These are phyloP conservation scores for Papilio protenor DNA, from an alignment of 2,888 invertebrate genomes.

Conservation along the genomic window DNA sequence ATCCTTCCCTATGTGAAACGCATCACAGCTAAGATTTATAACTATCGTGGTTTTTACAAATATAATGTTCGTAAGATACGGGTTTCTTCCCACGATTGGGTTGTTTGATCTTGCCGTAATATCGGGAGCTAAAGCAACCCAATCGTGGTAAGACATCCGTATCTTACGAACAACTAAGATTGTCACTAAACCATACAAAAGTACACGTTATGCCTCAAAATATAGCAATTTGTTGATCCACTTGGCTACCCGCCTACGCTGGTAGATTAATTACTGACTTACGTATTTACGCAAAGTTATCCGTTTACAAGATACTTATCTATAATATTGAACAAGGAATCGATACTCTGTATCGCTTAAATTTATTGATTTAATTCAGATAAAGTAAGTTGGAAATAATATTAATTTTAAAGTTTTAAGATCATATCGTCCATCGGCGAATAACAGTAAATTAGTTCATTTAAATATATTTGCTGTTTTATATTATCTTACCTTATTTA, in stretches of 20 bases:
- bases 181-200: slow-evolving; percentile 9
- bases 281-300: slow-evolving; percentile 48
- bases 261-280: slow-evolving; percentile 49
- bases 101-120: no score
- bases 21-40: no score
- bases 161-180: background rate
- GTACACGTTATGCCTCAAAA: slow-evolving; percentile 34
- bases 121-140: background rate
- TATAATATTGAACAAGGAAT: slow-evolving; percentile 47
- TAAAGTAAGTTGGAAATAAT: background rate
- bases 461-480: background rate
- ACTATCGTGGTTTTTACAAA: no score
- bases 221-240: slow-evolving; percentile 36
- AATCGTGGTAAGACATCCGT: background rate
- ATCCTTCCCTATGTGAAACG: no score
- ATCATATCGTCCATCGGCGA: background rate
- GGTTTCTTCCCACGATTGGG: no score
- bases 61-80: no score
- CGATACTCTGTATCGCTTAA: slow-evolving; percentile 46
- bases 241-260: slow-evolving; percentile 47
- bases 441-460: background rate
- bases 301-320: slow-evolving; percentile 48
- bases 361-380: slow-evolving; percentile 15
- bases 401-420: background rate
- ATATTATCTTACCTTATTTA: background rate